Evolutionary conservation across 2,113 vertebrate genomes (phyloP).

Genomic region (Nestor notabilis): DNA sequence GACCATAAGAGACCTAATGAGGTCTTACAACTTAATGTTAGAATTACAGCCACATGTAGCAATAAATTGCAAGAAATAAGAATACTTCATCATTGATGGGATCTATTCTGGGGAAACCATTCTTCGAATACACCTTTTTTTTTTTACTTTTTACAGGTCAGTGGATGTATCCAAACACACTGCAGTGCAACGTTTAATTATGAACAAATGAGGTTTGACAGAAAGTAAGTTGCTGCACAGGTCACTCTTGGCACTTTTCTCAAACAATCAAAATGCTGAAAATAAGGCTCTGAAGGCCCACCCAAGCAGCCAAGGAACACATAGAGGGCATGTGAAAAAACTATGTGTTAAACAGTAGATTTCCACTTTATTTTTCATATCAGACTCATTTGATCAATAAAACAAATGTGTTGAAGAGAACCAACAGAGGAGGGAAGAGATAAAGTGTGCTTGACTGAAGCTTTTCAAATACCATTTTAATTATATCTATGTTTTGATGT

Average conservation of each 20-base stretch:
- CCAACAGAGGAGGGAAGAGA: not conserved
- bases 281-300: not conserved
- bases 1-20: not conserved
- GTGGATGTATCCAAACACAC: not conserved
- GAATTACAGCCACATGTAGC: not conserved
- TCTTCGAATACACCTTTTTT: not conserved
- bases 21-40: not conserved
- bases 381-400: not conserved
- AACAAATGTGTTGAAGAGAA: not conserved
- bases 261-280: slow-evolving; percentile 8
- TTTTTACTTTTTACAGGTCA: not conserved
- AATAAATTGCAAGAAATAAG: slow-evolving; percentile 50
- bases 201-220: slow-evolving; percentile 14
- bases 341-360: not conserved
- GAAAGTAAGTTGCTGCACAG: not conserved
- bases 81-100: not conserved
- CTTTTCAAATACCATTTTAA: slow-evolving; percentile 10
- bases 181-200: slow-evolving; percentile 7
- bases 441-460: not conserved
- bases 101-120: not conserved
- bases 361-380: not conserved
- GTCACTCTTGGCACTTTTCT: not conserved
- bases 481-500: not conserved
- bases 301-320: not conserved
- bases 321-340: not conserved